A percentile compares a stretch with the other conserved stretches of the same genome.
These are phyloP conservation scores for Ifrita kowaldi DNA, from an alignment of 2,113 vertebrate species.

Conservation along the genomic window DNA sequence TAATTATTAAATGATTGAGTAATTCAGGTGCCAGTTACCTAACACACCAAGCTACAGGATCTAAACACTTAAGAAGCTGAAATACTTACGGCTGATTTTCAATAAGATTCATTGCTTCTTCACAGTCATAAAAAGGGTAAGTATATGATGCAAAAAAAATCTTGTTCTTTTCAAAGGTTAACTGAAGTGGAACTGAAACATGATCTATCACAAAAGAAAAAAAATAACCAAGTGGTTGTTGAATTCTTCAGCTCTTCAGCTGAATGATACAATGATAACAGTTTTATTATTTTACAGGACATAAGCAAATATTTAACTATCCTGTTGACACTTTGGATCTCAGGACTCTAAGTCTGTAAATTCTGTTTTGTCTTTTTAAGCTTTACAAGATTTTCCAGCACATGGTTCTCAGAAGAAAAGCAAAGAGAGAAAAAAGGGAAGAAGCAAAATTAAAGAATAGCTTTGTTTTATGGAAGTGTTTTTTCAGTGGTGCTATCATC, in stretches of 20 bases:
- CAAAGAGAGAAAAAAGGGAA: background rate
- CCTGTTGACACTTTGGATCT: background rate
- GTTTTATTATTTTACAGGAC: background rate
- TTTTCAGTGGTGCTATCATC: background rate
- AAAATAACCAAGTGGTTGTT: background rate
- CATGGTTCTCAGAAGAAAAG: background rate
- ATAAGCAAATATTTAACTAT: background rate
- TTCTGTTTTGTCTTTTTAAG: background rate
- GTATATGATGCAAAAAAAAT: conserved; percentile 81
- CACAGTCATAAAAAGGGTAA: conserved; percentile 92
- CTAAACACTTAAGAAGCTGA: background rate
- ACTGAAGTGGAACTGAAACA: conserved; percentile 77
- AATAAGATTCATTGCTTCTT: conserved; percentile 79
- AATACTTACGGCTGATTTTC: conserved; percentile 89
- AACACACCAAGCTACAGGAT: background rate
- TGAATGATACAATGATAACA: background rate
- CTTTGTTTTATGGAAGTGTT: background rate
- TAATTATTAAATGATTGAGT: background rate
- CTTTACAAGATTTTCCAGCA: background rate
- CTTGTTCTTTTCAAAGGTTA: conserved; percentile 68
- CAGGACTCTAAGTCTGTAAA: background rate
- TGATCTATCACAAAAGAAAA: conserved; percentile 76
- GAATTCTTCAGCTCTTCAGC: conserved; percentile 27
- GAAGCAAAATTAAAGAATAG: background rate
- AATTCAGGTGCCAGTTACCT: background rate